Percentiles rank a stretch among this genome's conserved stretches.
Evolutionary conservation across 2,888 invertebrate genomes (phyloP).

Genomic region (Timandra comae): DNA sequence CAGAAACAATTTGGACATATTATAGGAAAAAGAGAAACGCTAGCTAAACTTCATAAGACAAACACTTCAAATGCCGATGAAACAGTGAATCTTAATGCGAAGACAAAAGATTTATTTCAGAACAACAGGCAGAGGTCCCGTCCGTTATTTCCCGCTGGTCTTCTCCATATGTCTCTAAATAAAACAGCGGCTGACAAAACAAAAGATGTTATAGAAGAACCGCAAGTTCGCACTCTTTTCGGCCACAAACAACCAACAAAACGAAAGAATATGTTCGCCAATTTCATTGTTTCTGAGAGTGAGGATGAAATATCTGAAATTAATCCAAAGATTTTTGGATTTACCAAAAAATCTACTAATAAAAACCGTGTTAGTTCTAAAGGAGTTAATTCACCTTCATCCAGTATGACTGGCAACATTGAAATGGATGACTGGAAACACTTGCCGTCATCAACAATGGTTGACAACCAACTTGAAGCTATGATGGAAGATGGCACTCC

Average conservation of each 20-base stretch:
- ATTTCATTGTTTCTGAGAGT: slow-evolving; percentile 57
- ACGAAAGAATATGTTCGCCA: slow-evolving; percentile 55
- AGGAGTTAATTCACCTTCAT: slow-evolving; percentile 34
- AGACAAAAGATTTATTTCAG: slow-evolving; percentile 46
- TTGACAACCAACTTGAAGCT: slow-evolving; percentile 48
- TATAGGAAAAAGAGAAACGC: slow-evolving; percentile 38
- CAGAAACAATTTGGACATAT: slow-evolving; percentile 41
- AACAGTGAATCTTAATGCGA: slow-evolving; percentile 28
- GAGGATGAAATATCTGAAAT: slow-evolving; percentile 59
- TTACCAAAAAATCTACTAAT: slow-evolving; percentile 33
- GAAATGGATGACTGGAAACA: slow-evolving; percentile 62
- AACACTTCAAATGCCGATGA: slow-evolving; percentile 33
- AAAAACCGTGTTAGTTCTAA: slow-evolving; percentile 21
- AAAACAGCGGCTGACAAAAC: slow-evolving; percentile 46
- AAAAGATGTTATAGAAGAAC: slow-evolving; percentile 28
- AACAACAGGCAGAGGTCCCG: slow-evolving; percentile 32
- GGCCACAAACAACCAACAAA: slow-evolving; percentile 35
- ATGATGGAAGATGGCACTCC: slow-evolving; percentile 31
- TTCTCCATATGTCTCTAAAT: slow-evolving; percentile 46
- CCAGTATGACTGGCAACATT: slow-evolving; percentile 48
- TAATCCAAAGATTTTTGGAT: slow-evolving; percentile 47
- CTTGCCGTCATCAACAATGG: slow-evolving; percentile 66
- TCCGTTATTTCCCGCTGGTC: slow-evolving; percentile 46
- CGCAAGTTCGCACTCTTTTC: slow-evolving; percentile 45
- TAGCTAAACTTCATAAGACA: slow-evolving; percentile 36